phyloP scores from a whole-genome alignment of 1,140 invertebrate species.

The Drosophila malerkotliana region DNA sequence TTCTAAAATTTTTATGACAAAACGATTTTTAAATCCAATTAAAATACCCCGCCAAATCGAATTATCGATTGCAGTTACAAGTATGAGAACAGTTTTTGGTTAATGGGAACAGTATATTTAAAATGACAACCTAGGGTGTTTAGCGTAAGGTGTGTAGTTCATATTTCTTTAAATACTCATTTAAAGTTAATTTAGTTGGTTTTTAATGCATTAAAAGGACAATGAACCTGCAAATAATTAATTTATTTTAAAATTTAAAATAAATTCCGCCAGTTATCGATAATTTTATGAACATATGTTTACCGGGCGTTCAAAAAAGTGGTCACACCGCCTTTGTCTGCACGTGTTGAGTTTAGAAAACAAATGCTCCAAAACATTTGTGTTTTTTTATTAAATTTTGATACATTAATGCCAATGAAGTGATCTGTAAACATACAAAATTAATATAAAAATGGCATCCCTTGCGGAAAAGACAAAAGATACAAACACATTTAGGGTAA shows the following conservation, averaged over 20 bases:
- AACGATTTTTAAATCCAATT: not conserved
- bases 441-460: slow-evolving; percentile 88
- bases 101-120: not conserved
- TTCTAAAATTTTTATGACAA: not conserved
- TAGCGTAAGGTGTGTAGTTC: not conserved
- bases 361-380: slow-evolving; percentile 8
- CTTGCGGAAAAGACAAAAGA: slow-evolving; percentile 90
- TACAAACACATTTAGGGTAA: slow-evolving; percentile 92
- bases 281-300: slow-evolving; percentile 14
- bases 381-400: not conserved
- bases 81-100: not conserved
- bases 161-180: not conserved
- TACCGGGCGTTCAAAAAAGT: not conserved
- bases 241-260: not conserved
- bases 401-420: slow-evolving; percentile 23
- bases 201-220: not conserved
- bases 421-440: not conserved
- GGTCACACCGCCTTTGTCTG: slow-evolving; percentile 7
- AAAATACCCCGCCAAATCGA: not conserved
- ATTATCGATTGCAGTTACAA: not conserved
- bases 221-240: no score
- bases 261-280: not conserved
- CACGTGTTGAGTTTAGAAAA: slow-evolving; percentile 58
- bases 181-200: not conserved
- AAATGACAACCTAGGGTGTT: no score